Base-by-base conservation (phyloP, 2,888 invertebrate genomes). In the Ischnura elegans region DNA sequence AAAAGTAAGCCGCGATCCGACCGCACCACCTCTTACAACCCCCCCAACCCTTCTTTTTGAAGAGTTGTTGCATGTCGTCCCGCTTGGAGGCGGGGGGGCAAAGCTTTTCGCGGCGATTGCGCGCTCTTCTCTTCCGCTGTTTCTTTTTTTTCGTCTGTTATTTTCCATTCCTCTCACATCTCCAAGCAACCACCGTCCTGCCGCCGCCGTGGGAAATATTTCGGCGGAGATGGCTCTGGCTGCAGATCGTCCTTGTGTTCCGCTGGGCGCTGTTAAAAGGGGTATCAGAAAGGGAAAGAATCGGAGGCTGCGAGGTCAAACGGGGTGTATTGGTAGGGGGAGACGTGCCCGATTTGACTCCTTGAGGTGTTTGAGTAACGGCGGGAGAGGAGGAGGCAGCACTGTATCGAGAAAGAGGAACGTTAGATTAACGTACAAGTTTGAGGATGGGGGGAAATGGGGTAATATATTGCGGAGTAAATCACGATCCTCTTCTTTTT, bases 191-290 rank as follows among this genome's bases (percentile, higher is more conserved):
- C 42, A 87, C 43, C 42, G 19, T n/a, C 43, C 90, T 51, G 8
- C 4, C n/a, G 19, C 51, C 19, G 61, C 43, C 90, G 90, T 90
- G 90, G 90, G 90, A 90, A 90, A 55, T 61, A 61, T 43, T 90
- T 90, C 43, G 61, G 90, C 42, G 61, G 61, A 61, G 90, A 90
- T 45, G 86, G 29, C n/a, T n/a, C 61, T 16, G 19, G 66, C 3
- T 8, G 6, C n/a, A 76, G 66, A 29, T 76, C 66, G 66, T 29
- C 66, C 66, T 76, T 76, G 66, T 76, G n/a, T n/a, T n/a, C n/a
- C 66, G 29, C 10, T 29, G 66, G 66, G 10, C 66, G 66, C 47
- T n/a, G n/a, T n/a, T n/a, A n/a, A 47, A 66, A 66, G 66, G 13
- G 29, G 36, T 76, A 29, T 76, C 66, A 36, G 2, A 10, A 36